Conservation (phyloP, 2,797 vertebrate species). For the Betta splendens region DNA sequence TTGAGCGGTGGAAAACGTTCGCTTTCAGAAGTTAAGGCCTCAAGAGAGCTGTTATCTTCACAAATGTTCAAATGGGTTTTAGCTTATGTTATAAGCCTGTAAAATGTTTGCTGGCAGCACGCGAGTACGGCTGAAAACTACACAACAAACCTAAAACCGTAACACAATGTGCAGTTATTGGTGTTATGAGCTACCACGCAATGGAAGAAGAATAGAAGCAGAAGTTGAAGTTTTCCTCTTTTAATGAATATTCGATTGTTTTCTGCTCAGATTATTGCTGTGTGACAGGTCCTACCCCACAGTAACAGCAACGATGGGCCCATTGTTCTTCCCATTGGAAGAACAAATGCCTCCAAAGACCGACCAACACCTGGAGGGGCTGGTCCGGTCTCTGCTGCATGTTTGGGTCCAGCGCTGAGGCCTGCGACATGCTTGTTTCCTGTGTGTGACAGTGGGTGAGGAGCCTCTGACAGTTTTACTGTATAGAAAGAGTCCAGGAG, state of each 20-base stretch:
- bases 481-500: conserved; percentile 70
- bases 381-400: conserved; percentile 16
- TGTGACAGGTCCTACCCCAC: too few species aligned
- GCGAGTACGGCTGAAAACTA: too few species aligned
- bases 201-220: too few species aligned
- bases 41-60: conserved; percentile 37
- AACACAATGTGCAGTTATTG: too few species aligned
- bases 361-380: conserved; percentile 46
- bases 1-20: conserved; percentile 14
- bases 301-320: too few species aligned
- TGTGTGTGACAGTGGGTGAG: conserved; percentile 30
- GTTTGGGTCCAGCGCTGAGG: conserved; percentile 39
- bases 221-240: too few species aligned
- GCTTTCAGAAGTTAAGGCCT: conserved; percentile 27
- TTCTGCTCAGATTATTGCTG: too few species aligned
- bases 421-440: conserved; percentile 38
- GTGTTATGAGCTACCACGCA: too few species aligned
- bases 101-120: too few species aligned
- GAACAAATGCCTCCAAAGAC: conserved; percentile 54
- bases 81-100: conserved; percentile 19
- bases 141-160: too few species aligned
- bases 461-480: conserved; percentile 61
- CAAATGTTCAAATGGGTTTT: conserved; percentile 20
- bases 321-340: too few species aligned
- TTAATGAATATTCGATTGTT: too few species aligned